These are phyloP conservation scores for Augiades crinisus DNA, from an alignment of 2,888 invertebrate genomes.

Conservation along the genomic window DNA sequence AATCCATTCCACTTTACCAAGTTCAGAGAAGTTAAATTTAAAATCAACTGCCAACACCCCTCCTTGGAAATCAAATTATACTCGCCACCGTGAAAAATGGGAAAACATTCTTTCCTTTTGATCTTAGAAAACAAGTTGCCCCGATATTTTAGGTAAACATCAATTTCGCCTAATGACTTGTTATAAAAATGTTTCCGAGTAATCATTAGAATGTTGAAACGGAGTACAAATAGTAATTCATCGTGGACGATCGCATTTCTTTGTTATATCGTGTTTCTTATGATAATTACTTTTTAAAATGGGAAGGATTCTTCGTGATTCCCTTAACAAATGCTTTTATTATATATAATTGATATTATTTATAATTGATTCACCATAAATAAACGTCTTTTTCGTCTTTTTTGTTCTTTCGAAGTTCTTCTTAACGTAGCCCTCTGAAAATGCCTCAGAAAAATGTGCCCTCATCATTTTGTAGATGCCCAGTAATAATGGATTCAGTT, in stretches of 20 bases:
- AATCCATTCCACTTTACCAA: constrained; percentile 61
- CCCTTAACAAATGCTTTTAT: no score
- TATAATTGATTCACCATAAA: no score
- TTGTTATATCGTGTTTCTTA: neutral
- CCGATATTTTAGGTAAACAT: constrained; percentile 59
- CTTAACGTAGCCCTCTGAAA: no score
- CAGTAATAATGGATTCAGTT: no score
- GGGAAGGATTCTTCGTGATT: no score
- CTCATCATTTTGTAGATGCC: no score
- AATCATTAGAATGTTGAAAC: constrained; percentile 21
- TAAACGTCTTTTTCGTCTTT: no score
- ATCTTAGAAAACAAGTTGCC: constrained; percentile 59
- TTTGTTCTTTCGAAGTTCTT: no score
- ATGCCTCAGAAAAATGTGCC: no score
- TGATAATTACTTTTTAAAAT: neutral
- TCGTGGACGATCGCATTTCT: constrained; percentile 1
- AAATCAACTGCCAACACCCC: constrained; percentile 66
- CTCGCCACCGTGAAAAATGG: constrained; percentile 65
- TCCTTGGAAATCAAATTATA: constrained; percentile 71
- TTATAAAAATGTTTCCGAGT: constrained; percentile 35
- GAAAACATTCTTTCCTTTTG: constrained; percentile 62
- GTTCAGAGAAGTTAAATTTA: constrained; percentile 65
- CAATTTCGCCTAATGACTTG: constrained; percentile 57
- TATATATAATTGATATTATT: no score
- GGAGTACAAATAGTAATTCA: constrained; percentile 11